Evolutionary conservation across 1,140 invertebrate genomes (phyloP).

Genomic region (Parasteatoda tepidariorum): DNA sequence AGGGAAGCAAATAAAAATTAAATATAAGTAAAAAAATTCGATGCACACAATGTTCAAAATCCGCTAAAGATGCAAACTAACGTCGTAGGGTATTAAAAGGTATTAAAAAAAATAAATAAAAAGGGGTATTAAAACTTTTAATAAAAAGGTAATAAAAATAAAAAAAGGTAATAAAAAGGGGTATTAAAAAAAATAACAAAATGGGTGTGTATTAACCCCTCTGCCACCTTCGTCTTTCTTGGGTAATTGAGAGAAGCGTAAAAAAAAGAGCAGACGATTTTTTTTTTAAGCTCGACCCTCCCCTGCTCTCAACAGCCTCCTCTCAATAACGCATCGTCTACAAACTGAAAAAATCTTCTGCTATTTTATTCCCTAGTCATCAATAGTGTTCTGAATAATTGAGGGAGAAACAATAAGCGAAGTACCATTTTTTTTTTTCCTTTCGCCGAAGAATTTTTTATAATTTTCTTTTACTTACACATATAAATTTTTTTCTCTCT

Average conservation of each 20-base stretch:
- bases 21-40: not conserved
- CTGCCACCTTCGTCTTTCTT: constrained; percentile 30
- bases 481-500: not conserved
- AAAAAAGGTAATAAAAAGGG: not conserved
- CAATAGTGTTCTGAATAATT: constrained; percentile 61
- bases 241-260: constrained; percentile 57
- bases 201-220: constrained; percentile 43
- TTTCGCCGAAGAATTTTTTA: not conserved
- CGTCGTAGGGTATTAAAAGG: constrained; percentile 3
- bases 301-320: not conserved
- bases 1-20: not conserved
- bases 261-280: constrained; percentile 51
- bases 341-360: constrained; percentile 15
- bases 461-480: constrained; percentile 13
- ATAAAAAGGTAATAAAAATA: too few relatives aligned
- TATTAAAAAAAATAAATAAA: constrained; percentile 15
- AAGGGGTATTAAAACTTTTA: too few relatives aligned
- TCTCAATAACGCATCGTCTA: constrained; percentile 51
- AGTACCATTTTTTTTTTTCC: constrained; percentile 30
- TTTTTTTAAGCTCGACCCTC: not conserved
- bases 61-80: constrained; percentile 53
- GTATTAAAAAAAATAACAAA: constrained; percentile 12
- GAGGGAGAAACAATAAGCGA: constrained; percentile 58
- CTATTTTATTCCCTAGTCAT: constrained; percentile 57
- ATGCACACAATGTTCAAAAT: constrained; percentile 41